Evolutionary conservation across 2,888 invertebrate species (phyloP), one percentile per base, ranked within the genome.

Genomic region (Amitus sp.): DNA sequence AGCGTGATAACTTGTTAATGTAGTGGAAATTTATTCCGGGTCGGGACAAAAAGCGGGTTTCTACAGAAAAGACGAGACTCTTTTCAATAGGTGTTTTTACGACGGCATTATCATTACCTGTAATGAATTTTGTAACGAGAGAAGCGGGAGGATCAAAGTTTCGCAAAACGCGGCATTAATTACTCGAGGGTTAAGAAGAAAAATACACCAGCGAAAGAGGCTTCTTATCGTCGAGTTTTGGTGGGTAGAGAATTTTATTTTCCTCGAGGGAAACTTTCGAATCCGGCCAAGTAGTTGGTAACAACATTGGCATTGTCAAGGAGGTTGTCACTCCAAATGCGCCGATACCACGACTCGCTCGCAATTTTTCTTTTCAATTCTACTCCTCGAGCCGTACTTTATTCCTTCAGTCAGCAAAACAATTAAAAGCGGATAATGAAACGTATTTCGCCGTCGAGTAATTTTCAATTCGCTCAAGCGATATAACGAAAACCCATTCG

Each of bases 231-330:
- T 48, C 46, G 45, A 51, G 58, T 39, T 45, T 39, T 13, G 47
- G 52, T 52, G 58, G 65, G 46, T 57, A 69, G 67, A 72, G 73
- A 72, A 73, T 74, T 73, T 74, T 67, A 70, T 71, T 67, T 66
- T 63, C 68, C 65, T 66, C 62, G 69, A 74, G 70, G 69, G 69
- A 66, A 66, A 50, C 62, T 37, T 37, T 37, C 13, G 15, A 37
- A 37, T 37, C 37, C 12, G 15, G 37, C 15, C 15, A 13, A n/a
- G n/a, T 9, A 2, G 12, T 15, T 9, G 37, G 37, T 37, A 37
- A 48, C 52, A 33, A 20, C 37, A 63, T 51, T 58, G 50, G 47
- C 57, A 61, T 45, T 27, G 45, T n/a, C 27, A 27, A 13, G 13
- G 59, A 52, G 49, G 53, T 55, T 55, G 63, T 63, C 55, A 52